A percentile compares a stretch with the other conserved stretches of the same genome.
Evolutionary conservation across 1,140 invertebrate species (phyloP).

Genomic region (Neodiprion lecontei): DNA sequence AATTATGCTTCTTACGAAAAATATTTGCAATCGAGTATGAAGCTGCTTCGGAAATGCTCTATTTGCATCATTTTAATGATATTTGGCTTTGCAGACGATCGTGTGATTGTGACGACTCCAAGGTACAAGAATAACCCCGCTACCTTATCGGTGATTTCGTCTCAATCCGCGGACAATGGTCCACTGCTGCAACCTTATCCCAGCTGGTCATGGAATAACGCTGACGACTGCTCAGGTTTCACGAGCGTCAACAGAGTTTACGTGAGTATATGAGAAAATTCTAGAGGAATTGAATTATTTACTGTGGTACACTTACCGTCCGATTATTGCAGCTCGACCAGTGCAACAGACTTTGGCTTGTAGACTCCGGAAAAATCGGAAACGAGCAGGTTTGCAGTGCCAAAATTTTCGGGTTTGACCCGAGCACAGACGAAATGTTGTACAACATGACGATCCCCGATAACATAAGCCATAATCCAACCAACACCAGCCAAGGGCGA

Average conservation of each 20-base stretch:
- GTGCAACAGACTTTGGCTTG: conserved; percentile 60
- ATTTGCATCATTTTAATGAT: neutral
- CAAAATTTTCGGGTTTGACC: conserved; percentile 56
- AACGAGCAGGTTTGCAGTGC: conserved; percentile 52
- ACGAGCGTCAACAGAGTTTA: conserved; percentile 35
- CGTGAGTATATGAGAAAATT: conserved; percentile 4
- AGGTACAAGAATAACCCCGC: conserved; percentile 34
- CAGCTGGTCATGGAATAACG: conserved; percentile 35
- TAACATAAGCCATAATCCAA: conserved; percentile 26
- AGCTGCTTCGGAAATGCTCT: neutral
- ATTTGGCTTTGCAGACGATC: conserved; percentile 20
- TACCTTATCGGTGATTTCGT: conserved; percentile 28
- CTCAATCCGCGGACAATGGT: conserved; percentile 15
- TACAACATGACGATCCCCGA: conserved; percentile 49
- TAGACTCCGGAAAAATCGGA: conserved; percentile 60
- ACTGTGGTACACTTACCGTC: too few species aligned
- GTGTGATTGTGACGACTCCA: conserved; percentile 38
- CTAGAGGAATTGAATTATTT: too few species aligned
- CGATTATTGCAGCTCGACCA: conserved; percentile 43
- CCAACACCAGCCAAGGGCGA: conserved; percentile 28
- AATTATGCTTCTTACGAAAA: neutral
- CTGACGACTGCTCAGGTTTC: conserved; percentile 31
- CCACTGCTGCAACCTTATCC: conserved; percentile 38
- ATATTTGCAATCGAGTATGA: neutral
- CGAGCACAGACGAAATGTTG: conserved; percentile 53